These are phyloP conservation scores for Todiramphus saurophagus DNA, from an alignment of 2,113 vertebrate genomes.

Conservation along the genomic window DNA sequence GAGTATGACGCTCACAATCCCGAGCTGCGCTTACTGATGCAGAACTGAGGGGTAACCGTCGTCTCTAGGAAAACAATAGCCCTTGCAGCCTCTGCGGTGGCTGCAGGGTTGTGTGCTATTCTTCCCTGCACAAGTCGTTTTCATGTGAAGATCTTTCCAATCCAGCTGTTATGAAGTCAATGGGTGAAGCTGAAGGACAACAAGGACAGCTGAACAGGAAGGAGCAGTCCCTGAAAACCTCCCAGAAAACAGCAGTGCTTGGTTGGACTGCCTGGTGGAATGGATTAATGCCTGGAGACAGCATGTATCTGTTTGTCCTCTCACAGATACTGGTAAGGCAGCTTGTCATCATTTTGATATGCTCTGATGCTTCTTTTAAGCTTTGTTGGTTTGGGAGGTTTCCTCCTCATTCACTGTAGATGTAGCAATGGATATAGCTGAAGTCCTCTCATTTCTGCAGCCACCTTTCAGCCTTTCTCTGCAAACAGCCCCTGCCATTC, in stretches of 20 bases:
- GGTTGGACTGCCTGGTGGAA: slow-evolving; percentile 75
- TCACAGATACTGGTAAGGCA: slow-evolving; percentile 90
- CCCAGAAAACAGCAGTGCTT: slow-evolving; percentile 60
- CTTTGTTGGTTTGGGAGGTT: not conserved
- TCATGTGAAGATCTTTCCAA: slow-evolving; percentile 62
- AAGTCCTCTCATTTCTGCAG: not conserved
- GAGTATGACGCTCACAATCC: slow-evolving; percentile 69
- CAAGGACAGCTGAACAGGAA: slow-evolving; percentile 40
- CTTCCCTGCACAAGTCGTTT: not conserved
- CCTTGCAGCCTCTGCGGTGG: not conserved
- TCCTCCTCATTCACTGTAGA: not conserved
- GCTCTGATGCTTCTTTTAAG: not conserved
- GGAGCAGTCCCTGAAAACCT: slow-evolving; percentile 63
- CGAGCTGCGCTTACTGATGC: slow-evolving; percentile 58
- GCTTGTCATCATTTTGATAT: not conserved
- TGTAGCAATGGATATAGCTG: not conserved
- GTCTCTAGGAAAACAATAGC: slow-evolving; percentile 18
- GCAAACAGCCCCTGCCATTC: not conserved
- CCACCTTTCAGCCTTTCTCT: not conserved
- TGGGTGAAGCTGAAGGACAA: slow-evolving; percentile 60
- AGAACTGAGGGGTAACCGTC: slow-evolving; percentile 45
- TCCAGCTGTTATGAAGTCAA: slow-evolving; percentile 69
- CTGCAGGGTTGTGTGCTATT: not conserved
- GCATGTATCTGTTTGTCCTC: slow-evolving; percentile 80
- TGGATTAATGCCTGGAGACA: slow-evolving; percentile 79